Conservation (phyloP, 2,113 vertebrate genomes). For the Opisthocomus hoazin region DNA sequence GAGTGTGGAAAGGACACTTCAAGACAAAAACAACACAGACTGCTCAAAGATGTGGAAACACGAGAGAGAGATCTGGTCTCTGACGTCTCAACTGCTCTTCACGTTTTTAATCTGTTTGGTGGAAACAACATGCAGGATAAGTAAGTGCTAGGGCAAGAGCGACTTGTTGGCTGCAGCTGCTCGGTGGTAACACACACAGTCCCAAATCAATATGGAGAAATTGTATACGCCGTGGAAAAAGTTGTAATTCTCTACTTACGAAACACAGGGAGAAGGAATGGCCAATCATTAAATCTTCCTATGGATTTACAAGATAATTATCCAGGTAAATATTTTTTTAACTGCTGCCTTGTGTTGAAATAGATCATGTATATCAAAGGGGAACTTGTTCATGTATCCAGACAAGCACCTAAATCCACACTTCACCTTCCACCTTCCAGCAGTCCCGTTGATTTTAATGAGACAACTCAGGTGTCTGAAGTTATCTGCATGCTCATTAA, state of each 20-base stretch:
- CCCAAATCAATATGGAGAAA: background rate
- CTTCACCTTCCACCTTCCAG: background rate
- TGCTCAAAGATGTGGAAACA: background rate
- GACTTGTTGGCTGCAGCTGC: background rate
- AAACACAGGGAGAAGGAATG: background rate
- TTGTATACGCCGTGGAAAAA: fast-evolving
- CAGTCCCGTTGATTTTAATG: background rate
- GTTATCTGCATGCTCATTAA: background rate
- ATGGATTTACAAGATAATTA: background rate
- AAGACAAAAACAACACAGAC: background rate
- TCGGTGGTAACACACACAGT: background rate
- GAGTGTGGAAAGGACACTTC: background rate
- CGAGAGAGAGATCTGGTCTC: background rate
- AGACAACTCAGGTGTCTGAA: background rate
- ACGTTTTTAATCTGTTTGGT: background rate
- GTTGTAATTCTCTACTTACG: background rate
- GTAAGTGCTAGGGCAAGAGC: background rate
- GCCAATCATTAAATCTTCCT: background rate
- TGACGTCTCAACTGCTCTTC: background rate
- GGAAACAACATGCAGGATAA: background rate
- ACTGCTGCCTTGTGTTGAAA: background rate
- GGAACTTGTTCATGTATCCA: background rate
- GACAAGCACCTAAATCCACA: background rate
- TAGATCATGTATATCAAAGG: background rate
- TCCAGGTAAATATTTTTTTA: background rate